Evolutionary conservation across 2,888 invertebrate genomes (phyloP), one percentile per base, ranked within the genome.

Genomic region (Campoplex capitator): DNA sequence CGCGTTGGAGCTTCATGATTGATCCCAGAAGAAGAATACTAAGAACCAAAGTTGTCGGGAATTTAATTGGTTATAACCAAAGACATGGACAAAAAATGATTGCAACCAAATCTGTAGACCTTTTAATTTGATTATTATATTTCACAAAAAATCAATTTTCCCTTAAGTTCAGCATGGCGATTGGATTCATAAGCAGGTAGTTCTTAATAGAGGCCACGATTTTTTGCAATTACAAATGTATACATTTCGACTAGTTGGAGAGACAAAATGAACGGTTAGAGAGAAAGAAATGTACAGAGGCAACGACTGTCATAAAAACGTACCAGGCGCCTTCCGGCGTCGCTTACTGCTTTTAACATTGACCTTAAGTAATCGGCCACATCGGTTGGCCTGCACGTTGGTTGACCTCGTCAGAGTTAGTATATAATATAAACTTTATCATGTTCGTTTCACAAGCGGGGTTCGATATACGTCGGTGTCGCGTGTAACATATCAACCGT

Each of bases 331-430:
- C 16, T 80, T 88, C 89, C 35, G 77, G 88, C 86, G 84, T 88
- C 76, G 75, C 76, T 71, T 42, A 6, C 23, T 45, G 78, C 28
- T 77, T 81, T 87, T 88, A 88, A 88, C 90, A 90, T 90, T 92
- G 90, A 91, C 90, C 91, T 88, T 68, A 38, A 83, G 78, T 45
- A 83, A 89, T 81, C 89, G 84, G 88, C 85, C 62, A 78, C 81
- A 84, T 84, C 78, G 56, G 73, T 86, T 88, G 86, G 84, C 45
- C 62, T 38, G 54, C 82, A 85, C 65, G 70, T 83, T 73, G 70
- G 85, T 83, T 86, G 70, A 45, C 45, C 38, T 45, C 45, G 71
- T 62, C 73, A 54, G 73, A 78, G 54, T 82, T 74, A 71, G 48
- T 76, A 70, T 71, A 70, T 71, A 83, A 83, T 83, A 83, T 76